Evolutionary conservation across 1,140 invertebrate species (phyloP).

Genomic region (Heliconius eleuchia): DNA sequence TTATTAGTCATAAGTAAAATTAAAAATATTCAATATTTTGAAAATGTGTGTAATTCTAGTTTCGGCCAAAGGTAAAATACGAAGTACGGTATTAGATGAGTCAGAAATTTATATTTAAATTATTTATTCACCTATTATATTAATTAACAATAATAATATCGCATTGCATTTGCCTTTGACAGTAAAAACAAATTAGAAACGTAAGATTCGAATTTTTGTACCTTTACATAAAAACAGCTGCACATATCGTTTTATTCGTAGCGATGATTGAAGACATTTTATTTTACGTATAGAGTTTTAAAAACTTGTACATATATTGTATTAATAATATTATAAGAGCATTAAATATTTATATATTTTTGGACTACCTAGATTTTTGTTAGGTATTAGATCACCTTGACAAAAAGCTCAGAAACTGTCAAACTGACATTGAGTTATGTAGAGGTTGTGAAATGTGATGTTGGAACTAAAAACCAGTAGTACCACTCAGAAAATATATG

Average conservation of each 20-base stretch:
- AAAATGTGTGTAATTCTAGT: too few relatives aligned
- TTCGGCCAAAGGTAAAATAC: background rate
- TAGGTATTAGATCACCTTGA: slow-evolving; percentile 38
- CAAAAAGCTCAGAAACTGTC: slow-evolving; percentile 34
- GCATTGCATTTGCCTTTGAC: slow-evolving; percentile 22
- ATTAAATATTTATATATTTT: slow-evolving; percentile 21
- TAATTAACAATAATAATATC: background rate
- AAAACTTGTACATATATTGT: slow-evolving; percentile 39
- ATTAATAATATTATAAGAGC: slow-evolving; percentile 9
- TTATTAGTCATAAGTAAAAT: too few relatives aligned
- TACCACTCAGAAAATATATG: too few relatives aligned
- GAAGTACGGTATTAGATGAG: background rate
- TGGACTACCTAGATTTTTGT: slow-evolving; percentile 13
- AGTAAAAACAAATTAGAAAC: slow-evolving; percentile 19
- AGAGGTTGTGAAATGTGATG: background rate
- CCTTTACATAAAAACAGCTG: slow-evolving; percentile 72
- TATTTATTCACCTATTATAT: background rate
- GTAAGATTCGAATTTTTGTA: slow-evolving; percentile 36
- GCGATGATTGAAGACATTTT: slow-evolving; percentile 41
- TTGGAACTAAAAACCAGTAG: background rate
- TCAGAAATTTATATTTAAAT: background rate
- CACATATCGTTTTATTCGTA: slow-evolving; percentile 34
- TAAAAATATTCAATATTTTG: too few relatives aligned
- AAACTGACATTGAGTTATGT: slow-evolving; percentile 17
- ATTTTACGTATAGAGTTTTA: slow-evolving; percentile 48